phyloP scores from a whole-genome alignment of 2,113 vertebrate species.

The Ameiurus melas region DNA sequence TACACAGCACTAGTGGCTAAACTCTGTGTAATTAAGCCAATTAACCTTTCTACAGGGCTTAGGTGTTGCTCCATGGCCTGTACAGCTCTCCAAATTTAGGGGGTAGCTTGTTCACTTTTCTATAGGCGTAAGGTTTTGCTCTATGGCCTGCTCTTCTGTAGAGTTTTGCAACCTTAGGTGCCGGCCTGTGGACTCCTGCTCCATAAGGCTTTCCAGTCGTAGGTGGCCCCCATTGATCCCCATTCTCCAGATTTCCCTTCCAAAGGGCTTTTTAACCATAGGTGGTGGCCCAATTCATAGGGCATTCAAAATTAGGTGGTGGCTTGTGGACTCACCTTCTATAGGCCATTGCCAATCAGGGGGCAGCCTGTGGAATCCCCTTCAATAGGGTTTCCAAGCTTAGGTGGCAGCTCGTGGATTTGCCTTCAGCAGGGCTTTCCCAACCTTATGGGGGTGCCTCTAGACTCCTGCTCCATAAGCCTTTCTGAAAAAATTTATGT shows the following conservation, averaged over 20 bases:
- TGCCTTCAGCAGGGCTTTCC: not conserved
- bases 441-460: not conserved
- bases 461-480: not conserved
- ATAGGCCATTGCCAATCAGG: not conserved
- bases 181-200: not conserved
- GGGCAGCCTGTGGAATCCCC: not conserved
- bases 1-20: not conserved
- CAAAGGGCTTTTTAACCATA: not conserved
- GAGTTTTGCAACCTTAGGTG: not conserved
- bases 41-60: not conserved
- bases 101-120: not conserved
- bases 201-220: not conserved
- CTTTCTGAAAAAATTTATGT: not conserved
- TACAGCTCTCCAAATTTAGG: not conserved
- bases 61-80: not conserved
- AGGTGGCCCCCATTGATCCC: not conserved
- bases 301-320: not conserved
- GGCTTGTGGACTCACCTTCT: not conserved
- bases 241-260: not conserved
- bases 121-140: not conserved
- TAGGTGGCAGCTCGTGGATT: not conserved
- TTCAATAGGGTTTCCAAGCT: not conserved
- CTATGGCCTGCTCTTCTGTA: not conserved
- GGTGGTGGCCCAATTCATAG: not conserved
- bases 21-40: not conserved